Base-by-base conservation (phyloP, 2,113 vertebrate species). In the Podarcis muralis region DNA sequence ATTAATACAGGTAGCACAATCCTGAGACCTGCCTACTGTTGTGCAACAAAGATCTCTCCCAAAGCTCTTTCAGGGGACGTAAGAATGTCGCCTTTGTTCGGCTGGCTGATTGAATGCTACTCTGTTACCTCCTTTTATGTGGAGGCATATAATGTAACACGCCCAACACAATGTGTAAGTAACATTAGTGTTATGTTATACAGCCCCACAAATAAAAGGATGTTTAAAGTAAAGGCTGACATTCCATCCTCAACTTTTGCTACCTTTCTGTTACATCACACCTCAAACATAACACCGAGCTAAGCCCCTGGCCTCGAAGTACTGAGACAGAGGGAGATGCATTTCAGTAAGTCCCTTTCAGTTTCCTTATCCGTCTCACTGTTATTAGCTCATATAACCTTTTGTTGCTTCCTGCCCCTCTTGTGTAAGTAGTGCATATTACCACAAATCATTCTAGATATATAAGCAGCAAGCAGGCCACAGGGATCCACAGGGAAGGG, bases 71-170 rank as follows among this genome's bases (percentile, higher is more conserved):
- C 93, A 96, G 84, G 90, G 84, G 8, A 43, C 87, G 37, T 66
- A 92, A 96, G 95, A 97, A 97, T 96, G 96, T 92, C 2, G 12
- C 71, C 95, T 96, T 97, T 97, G 95, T 97, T 95, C 89, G 79
- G 32, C 69, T 18, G 88, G 48, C 89, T 77, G 93, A 95, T 90
- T 93, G 94, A 90, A 96, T 91, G 92, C 83, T 88, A 83, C 93
- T 94, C 81, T 0, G 16, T 91, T 92, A 82, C 96, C 86, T 97
- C 82, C 92, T 95, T 94, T 96, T 93, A 94, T 94, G 93, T 88
- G 18, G 79, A 0, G 0, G 0, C 1, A 93, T 92, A 96, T 97
- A 93, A 66, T 66, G 65, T 97, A 94, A 90, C 95, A 43, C 90
- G 8, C 89, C 88, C 85, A 85, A 94, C 91, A 92, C 94, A 91